These are phyloP conservation scores for Cephus nigrinus DNA, from an alignment of 2,888 invertebrate genomes.

Conservation along the genomic window DNA sequence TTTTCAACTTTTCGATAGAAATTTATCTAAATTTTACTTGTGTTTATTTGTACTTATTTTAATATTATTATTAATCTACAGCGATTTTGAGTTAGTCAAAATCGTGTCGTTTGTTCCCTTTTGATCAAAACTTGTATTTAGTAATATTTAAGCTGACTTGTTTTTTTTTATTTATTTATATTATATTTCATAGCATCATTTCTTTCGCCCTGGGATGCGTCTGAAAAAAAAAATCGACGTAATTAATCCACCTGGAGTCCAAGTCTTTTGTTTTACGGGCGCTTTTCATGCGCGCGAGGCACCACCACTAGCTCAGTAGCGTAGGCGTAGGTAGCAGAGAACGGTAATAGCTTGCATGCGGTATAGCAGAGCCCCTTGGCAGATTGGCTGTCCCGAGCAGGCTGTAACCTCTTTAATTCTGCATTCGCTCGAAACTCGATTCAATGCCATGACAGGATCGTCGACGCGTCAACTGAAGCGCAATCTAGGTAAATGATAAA, in stretches of 20 bases:
- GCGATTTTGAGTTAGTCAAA: too few species aligned
- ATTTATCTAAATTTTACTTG: too few species aligned
- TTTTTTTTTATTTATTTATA: too few species aligned
- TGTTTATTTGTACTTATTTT: too few species aligned
- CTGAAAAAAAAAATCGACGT: neutral
- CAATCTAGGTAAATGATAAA: neutral
- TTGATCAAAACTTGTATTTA: too few species aligned
- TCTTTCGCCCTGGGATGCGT: neutral
- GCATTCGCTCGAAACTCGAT: slow-evolving; percentile 30
- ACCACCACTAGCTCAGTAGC: neutral
- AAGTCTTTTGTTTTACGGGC: slow-evolving; percentile 21
- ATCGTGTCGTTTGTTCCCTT: too few species aligned
- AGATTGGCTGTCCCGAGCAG: slow-evolving; percentile 27
- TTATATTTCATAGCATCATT: neutral
- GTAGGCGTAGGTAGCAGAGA: neutral
- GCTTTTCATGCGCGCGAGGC: slow-evolving; percentile 19
- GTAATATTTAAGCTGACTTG: too few species aligned
- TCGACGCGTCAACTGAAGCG: slow-evolving; percentile 18
- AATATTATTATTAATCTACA: too few species aligned
- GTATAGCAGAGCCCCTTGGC: slow-evolving; percentile 9
- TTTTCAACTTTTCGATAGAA: too few species aligned
- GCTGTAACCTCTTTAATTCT: slow-evolving; percentile 27
- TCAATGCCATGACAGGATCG: slow-evolving; percentile 14
- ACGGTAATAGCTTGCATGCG: neutral
- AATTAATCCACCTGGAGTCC: slow-evolving; percentile 22